Percentiles rank a stretch among this genome's conserved stretches.
These are phyloP conservation scores for Diogma glabrata DNA, from an alignment of 2,888 invertebrate genomes.

Conservation along the genomic window DNA sequence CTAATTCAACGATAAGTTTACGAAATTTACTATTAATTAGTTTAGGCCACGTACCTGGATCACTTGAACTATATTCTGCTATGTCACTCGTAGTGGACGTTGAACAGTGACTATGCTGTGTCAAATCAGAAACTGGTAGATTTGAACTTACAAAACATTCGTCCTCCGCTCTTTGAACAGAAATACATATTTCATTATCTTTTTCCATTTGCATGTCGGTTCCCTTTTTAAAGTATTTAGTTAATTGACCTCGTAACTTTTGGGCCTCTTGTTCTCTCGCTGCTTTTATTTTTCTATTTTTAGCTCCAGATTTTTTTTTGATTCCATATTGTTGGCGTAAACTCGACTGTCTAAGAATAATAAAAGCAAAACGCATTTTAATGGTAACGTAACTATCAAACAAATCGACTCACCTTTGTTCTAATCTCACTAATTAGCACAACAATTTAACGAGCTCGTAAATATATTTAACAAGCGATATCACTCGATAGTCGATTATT, in stretches of 20 bases:
- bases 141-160: neutral
- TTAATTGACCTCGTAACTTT: too few relatives aligned
- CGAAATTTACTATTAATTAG: neutral
- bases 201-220: neutral
- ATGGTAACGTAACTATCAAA: neutral
- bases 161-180: neutral
- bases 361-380: neutral
- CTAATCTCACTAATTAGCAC: too few relatives aligned
- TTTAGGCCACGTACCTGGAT: neutral
- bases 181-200: neutral
- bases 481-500: neutral
- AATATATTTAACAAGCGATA: neutral
- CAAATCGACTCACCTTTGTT: neutral
- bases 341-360: neutral
- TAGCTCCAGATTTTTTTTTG: neutral
- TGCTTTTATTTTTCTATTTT: too few relatives aligned
- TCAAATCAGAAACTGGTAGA: too few relatives aligned
- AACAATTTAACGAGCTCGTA: neutral
- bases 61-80: constrained; percentile 1
- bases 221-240: too few relatives aligned
- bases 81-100: neutral
- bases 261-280: too few relatives aligned
- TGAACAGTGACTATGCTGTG: too few relatives aligned
- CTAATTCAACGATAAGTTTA: too few relatives aligned
- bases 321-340: constrained; percentile 1